Percentiles rank a stretch among this genome's conserved stretches.
phyloP scores from a whole-genome alignment of 2,113 vertebrate species.

The Caretta caretta region DNA sequence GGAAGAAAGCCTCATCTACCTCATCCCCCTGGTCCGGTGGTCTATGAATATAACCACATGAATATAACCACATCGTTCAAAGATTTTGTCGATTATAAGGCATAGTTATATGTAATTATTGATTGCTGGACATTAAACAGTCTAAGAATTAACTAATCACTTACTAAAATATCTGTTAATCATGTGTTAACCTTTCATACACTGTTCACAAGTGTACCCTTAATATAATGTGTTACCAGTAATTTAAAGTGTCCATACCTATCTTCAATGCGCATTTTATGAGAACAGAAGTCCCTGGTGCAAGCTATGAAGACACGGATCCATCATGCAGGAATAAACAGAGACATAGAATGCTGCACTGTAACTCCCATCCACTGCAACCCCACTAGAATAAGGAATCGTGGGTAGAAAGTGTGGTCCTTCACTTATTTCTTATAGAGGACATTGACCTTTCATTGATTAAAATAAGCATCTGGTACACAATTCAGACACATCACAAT shows the following conservation, averaged over 20 bases:
- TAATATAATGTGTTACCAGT: background rate
- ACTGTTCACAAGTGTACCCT: no score
- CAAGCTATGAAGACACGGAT: background rate
- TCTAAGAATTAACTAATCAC: background rate
- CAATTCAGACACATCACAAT: background rate
- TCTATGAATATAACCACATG: no score
- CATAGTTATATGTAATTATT: no score
- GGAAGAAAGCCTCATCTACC: no score
- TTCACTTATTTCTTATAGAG: background rate
- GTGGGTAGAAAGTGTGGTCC: background rate
- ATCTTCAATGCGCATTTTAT: rapidly evolving
- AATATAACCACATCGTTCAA: no score
- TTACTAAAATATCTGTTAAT: rapidly evolving
- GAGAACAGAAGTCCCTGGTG: background rate
- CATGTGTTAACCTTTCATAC: background rate
- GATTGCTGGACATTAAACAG: no score
- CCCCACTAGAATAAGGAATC: no score
- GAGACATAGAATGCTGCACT: no score
- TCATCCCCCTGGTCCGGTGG: no score
- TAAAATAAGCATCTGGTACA: background rate
- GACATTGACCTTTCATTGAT: background rate
- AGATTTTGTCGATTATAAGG: no score
- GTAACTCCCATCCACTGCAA: no score
- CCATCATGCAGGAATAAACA: no score
- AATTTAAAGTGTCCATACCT: background rate